Evolutionary conservation across 1,140 invertebrate genomes (phyloP), one percentile per base, ranked within the genome.

Genomic region (Eumaeus atala): DNA sequence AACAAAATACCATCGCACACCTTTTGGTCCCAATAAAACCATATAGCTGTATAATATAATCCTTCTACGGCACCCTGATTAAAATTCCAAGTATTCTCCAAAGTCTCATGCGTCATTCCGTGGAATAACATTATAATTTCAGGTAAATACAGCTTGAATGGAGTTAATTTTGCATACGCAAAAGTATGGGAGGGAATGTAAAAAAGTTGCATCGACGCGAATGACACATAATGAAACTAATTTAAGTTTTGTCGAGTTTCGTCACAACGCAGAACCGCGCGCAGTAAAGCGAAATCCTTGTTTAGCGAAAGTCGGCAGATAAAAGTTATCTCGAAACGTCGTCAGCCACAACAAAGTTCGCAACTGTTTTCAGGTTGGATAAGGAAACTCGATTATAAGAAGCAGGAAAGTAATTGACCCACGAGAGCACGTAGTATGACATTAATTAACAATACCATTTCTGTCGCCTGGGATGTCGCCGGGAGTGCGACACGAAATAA

Each of bases 261-360:
- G 59, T 67, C 56, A 66, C 61, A 62, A 64, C 59, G 65, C 33
- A 40, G 51, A 42, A 58, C 47, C 55, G 59, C 52, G 50, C 54
- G 50, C 33, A 51, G 54, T 55, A 55, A 69, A 72, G 72, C 61
- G 70, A 72, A 74, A 77, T 67, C 64, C 69, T 73, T 75, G 70
- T 75, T 79, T 75, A 67, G 68, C 56, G 53, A 51, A 56, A 72
- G 61, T 55, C 52, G 47, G 58, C 56, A 72, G 70, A 77, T 72
- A 77, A 80, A 74, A 78, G 67, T 74, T 80, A 74, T 72, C 67
- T 73, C 58, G 60, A 65, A 70, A 72, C 70, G 62, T 72, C 66
- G 47, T 51, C 61, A 54, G 50, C 65, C 70, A 54, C 73, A 72
- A 77, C 77, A 72, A 77, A 80, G 59, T 77, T 69, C 52, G 57